Evolutionary conservation across 1,140 invertebrate genomes (phyloP), one percentile per base, ranked within the genome.

Genomic region (Amyelois transitella): DNA sequence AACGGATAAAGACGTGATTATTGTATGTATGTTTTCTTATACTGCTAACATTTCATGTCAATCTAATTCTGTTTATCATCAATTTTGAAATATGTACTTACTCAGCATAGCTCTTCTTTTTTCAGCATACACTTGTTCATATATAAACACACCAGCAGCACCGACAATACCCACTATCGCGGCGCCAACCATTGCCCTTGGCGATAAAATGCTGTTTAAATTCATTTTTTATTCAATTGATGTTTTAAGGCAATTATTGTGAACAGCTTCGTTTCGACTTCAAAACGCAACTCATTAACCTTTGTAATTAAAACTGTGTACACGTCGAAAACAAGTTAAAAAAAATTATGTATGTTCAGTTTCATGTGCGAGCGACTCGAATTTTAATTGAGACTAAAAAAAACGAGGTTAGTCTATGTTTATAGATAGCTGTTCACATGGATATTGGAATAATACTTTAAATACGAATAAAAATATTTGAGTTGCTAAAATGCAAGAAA

Each of bases 121-220:
- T 60, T 91, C 89, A 44, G 91, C 90, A 51, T 90, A 86, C n/a
- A 91, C 81, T 70, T 91, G 92, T 56, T 92, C 90, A 54, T 91
- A 91, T 45, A 93, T 87, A 61, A 91, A 91, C 50, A 92, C 83
- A 32, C 90, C 89, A 55, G 91, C 92, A 14, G 90, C 91, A 49
- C 91, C 90, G 28, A 93, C 86, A 1, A 93, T 77, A 18, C 92
- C 92, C 18, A 93, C 88, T 19, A 92, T 89, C 47, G 91, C 91
- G 10, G 90, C 90, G 8, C 90, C 90, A 28, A 89, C 65, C 70
- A 89, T 69, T 59, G 79, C 52, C 5, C 81, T 72, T n/a, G 86
- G 69, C 2, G 76, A 75, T 10, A 83, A 65, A 47, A 75, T 70
- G 32, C 51, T 81, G 44, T 65, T 60, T 21, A 56, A 65, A 51